A percentile compares a stretch with the other conserved stretches of the same genome.
Conservation (phyloP, 2,797 vertebrate genomes). For the Coregonus sp. region DNA sequence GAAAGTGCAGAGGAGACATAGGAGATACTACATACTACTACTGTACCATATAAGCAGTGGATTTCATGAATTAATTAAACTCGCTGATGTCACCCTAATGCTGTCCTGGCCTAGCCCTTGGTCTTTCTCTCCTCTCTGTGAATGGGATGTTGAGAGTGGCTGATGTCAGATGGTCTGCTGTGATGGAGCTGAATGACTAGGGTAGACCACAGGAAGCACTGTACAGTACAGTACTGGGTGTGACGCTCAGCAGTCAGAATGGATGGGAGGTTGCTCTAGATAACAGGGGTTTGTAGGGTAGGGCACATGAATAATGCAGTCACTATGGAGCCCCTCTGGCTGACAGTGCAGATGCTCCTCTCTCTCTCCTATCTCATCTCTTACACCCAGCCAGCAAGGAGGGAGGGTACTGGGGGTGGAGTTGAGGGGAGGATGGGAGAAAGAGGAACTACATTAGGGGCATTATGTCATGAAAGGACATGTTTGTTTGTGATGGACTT, state of each 20-base stretch:
- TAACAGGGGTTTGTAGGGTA: conserved; percentile 60
- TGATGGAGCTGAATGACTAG: conserved; percentile 58
- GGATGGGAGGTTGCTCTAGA: conserved; percentile 68
- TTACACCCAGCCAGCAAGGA: conserved; percentile 13
- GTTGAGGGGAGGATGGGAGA: conserved; percentile 20
- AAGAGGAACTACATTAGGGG: conserved; percentile 27
- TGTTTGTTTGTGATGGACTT: conserved; percentile 2
- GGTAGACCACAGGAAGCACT: neutral
- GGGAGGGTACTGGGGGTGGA: neutral
- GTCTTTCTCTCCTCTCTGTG: conserved; percentile 30
- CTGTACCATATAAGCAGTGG: conserved; percentile 20
- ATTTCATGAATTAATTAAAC: conserved; percentile 77
- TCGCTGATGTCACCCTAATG: conserved; percentile 9
- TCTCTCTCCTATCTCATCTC: neutral
- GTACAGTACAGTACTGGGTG: conserved; percentile 43
- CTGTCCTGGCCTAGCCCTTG: conserved; percentile 7
- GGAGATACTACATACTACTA: neutral
- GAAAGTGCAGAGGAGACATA: conserved; percentile 11
- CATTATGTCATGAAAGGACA: conserved; percentile 34
- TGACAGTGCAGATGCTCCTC: conserved; percentile 60
- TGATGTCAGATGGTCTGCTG: neutral
- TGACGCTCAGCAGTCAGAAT: conserved; percentile 29
- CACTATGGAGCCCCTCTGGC: conserved; percentile 63
- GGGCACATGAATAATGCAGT: conserved; percentile 75
- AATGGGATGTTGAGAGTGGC: conserved; percentile 29